A percentile compares a stretch with the other conserved stretches of the same genome.
These are phyloP conservation scores for Mesopsocus fuscifrons DNA, from an alignment of 2,888 invertebrate species.

Conservation along the genomic window DNA sequence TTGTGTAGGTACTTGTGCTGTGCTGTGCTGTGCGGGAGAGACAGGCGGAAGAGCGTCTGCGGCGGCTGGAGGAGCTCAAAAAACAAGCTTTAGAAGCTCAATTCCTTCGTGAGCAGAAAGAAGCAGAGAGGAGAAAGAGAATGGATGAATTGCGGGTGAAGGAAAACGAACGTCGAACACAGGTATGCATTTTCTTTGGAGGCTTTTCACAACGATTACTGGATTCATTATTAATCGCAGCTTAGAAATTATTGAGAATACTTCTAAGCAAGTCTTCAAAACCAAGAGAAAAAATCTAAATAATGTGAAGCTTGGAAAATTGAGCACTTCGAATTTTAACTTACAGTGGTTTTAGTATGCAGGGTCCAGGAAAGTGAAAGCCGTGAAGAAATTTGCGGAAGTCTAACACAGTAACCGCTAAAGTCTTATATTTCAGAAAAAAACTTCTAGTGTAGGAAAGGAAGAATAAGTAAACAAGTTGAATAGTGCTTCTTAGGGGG, in stretches of 20 bases:
- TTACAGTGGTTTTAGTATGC: background rate
- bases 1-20: no score
- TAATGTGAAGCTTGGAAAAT: background rate
- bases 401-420: no score
- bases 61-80: constrained; percentile 73
- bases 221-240: no score
- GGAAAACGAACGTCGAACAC: constrained; percentile 37
- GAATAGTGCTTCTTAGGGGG: no score
- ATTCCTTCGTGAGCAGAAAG: constrained; percentile 73
- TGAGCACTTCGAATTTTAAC: background rate
- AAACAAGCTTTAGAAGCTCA: constrained; percentile 78
- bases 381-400: no score
- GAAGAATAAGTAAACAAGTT: no score
- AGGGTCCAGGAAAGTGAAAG: constrained; percentile 7
- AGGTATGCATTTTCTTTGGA: constrained; percentile 11
- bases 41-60: constrained; percentile 76
- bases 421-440: no score
- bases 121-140: constrained; percentile 60
- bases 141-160: constrained; percentile 64
- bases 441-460: no score
- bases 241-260: no score
- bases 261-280: no score
- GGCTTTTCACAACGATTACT: no score
- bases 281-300: constrained; percentile 6
- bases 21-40: constrained; percentile 74